phyloP scores from a whole-genome alignment of 1,140 invertebrate genomes.

The Saccostrea echinata region DNA sequence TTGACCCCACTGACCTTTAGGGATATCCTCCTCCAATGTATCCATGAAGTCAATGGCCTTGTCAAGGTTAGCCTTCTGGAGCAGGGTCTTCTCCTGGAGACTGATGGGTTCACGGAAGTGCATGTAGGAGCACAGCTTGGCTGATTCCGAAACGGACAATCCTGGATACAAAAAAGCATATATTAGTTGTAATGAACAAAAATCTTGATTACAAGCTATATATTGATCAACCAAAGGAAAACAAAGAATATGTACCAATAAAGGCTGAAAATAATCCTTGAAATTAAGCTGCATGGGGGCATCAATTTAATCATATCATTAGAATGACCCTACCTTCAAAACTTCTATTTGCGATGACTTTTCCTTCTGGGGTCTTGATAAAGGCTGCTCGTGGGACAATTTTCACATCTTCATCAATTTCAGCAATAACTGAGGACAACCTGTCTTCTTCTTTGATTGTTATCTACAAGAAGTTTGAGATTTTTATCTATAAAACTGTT shows the following conservation, averaged over 20 bases:
- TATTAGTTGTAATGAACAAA: neutral
- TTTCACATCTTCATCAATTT: conserved; percentile 79
- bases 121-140: conserved; percentile 79
- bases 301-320: neutral
- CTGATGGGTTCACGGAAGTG: conserved; percentile 78
- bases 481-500: neutral
- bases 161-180: conserved; percentile 64
- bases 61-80: conserved; percentile 78
- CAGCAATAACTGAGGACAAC: conserved; percentile 76
- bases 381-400: conserved; percentile 79
- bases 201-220: too few species aligned
- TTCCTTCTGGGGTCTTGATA: conserved; percentile 76
- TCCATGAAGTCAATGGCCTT: conserved; percentile 80
- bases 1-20: conserved; percentile 72
- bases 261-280: too few species aligned
- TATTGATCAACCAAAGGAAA: too few species aligned
- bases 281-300: too few species aligned
- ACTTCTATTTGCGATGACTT: conserved; percentile 77
- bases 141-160: conserved; percentile 77
- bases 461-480: conserved; percentile 69
- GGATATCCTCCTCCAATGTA: conserved; percentile 79
- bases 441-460: conserved; percentile 80
- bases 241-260: too few species aligned
- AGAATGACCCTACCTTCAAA: conserved; percentile 77
- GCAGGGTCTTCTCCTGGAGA: conserved; percentile 74